A percentile compares a stretch with the other conserved stretches of the same genome.
These are phyloP conservation scores for Holacanthus passer DNA, from an alignment of 2,113 vertebrate genomes.

Conservation along the genomic window DNA sequence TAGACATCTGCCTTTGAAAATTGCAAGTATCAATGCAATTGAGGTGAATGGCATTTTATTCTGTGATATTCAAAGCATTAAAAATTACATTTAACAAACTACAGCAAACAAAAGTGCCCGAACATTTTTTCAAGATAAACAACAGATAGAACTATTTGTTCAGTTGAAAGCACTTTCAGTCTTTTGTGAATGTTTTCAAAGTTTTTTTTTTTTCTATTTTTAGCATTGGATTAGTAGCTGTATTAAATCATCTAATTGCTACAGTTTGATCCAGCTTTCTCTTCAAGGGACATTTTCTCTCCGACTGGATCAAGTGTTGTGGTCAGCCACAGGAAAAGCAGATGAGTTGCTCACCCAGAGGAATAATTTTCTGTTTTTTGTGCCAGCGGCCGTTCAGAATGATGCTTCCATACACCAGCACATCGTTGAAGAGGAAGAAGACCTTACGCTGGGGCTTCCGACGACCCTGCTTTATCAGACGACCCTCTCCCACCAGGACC, in stretches of 20 bases:
- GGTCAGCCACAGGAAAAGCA: background rate
- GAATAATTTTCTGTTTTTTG: slow-evolving; percentile 89
- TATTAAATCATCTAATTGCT: background rate
- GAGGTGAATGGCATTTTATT: background rate
- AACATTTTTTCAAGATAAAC: too few species aligned
- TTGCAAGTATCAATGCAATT: background rate
- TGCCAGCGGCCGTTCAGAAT: slow-evolving; percentile 88
- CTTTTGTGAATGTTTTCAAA: background rate
- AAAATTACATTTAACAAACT: background rate
- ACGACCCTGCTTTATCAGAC: slow-evolving; percentile 90
- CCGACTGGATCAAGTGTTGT: background rate
- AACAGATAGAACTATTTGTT: too few species aligned
- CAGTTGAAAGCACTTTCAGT: too few species aligned
- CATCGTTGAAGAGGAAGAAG: slow-evolving; percentile 95
- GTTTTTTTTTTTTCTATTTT: background rate
- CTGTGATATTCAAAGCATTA: background rate
- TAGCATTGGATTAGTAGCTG: background rate
- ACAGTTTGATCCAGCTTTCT: too few species aligned
- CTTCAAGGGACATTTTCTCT: background rate
- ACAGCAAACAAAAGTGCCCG: too few species aligned
- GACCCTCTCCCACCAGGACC: slow-evolving; percentile 91
- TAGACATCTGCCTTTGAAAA: background rate
- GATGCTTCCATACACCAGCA: slow-evolving; percentile 93
- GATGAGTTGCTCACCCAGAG: slow-evolving; percentile 74
- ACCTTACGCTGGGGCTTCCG: slow-evolving; percentile 87